Percentiles rank a stretch among this genome's conserved stretches.
Evolutionary conservation across 2,888 invertebrate genomes (phyloP).

Genomic region (Stegophylla sp.): DNA sequence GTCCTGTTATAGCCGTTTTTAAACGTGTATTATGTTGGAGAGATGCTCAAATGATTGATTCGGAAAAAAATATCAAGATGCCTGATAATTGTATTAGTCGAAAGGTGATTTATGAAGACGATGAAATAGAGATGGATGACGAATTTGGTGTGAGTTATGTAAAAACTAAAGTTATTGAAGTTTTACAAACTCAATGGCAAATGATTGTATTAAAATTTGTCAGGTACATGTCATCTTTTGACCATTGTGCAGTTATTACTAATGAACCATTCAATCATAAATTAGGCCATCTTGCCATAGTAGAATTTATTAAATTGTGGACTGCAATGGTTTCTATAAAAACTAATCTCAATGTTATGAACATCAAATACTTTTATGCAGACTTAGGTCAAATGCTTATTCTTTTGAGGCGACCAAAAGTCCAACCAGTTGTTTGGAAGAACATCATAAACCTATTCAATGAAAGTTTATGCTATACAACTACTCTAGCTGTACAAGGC

Average conservation of each 20-base stretch:
- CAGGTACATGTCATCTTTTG: constrained; percentile 65
- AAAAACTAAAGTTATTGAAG: constrained; percentile 85
- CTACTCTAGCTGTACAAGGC: constrained; percentile 86
- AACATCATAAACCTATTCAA: constrained; percentile 85
- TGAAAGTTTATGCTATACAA: constrained; percentile 89
- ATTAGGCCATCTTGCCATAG: constrained; percentile 66
- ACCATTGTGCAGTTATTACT: constrained; percentile 29
- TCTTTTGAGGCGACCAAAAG: constrained; percentile 72
- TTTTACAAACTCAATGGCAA: constrained; percentile 84
- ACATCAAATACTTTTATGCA: constrained; percentile 86
- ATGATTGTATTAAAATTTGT: constrained; percentile 74
- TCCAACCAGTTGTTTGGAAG: constrained; percentile 85
- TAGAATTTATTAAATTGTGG: constrained; percentile 86
- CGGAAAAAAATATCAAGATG: constrained; percentile 46
- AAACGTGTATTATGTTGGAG: constrained; percentile 89
- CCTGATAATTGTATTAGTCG: constrained; percentile 51
- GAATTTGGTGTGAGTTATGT: constrained; percentile 65
- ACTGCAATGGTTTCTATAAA: constrained; percentile 89
- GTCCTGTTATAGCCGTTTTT: constrained; percentile 83
- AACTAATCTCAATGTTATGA: constrained; percentile 86
- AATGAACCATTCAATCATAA: constrained; percentile 40
- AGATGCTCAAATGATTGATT: constrained; percentile 67
- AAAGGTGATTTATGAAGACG: constrained; percentile 44
- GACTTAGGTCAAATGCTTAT: constrained; percentile 82
- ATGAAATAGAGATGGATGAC: constrained; percentile 52